Evolutionary conservation across 2,113 vertebrate genomes (phyloP).

Genomic region (Puffinus mauretanicus): DNA sequence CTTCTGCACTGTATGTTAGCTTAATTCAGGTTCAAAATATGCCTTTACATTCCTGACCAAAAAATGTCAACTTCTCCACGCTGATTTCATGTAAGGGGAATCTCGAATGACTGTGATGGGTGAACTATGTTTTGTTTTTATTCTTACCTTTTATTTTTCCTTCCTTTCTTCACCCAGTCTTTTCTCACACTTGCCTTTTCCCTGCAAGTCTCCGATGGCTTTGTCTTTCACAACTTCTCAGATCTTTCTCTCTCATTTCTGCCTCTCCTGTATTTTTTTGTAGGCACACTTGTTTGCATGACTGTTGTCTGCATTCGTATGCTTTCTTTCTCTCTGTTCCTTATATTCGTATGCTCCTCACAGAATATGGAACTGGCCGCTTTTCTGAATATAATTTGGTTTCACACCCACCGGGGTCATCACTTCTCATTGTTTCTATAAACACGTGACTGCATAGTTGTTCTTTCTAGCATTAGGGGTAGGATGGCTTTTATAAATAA

Average conservation of each 20-base stretch:
- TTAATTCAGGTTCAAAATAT: neutral
- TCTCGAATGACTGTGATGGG: neutral
- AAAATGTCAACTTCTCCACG: rapidly evolving
- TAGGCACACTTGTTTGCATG: neutral
- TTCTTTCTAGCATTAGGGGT: neutral
- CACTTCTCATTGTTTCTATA: neutral
- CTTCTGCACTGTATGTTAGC: neutral
- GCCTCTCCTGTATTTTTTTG: neutral
- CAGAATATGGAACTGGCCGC: neutral
- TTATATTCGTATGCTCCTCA: neutral
- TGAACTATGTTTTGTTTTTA: neutral
- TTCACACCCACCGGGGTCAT: slow-evolving; percentile 15
- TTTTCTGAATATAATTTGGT: neutral
- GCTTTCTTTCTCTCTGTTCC: neutral
- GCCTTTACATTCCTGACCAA: neutral
- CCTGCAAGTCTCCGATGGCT: neutral
- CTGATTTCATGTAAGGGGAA: neutral
- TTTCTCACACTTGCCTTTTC: neutral
- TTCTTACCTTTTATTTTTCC: neutral
- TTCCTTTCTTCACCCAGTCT: neutral
- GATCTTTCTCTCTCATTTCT: neutral
- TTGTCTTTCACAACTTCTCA: neutral
- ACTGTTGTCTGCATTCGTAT: neutral
- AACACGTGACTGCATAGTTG: neutral
- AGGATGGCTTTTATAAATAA: slow-evolving; percentile 26